Evolutionary conservation across 2,797 vertebrate species (phyloP).

Genomic region (Hydrophis major): DNA sequence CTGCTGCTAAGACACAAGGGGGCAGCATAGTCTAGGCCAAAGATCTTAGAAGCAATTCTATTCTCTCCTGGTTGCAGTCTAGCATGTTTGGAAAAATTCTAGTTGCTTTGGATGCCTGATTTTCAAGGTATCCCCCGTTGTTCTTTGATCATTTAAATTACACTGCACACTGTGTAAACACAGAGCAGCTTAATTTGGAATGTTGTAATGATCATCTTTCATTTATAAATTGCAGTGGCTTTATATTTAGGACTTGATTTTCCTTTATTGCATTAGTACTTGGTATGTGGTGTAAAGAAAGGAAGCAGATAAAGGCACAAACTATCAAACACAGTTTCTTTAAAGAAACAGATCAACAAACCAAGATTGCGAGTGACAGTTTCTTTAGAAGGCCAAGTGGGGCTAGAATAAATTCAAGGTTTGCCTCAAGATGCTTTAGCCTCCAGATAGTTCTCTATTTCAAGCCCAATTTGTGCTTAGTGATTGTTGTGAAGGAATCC

Average conservation of each 20-base stretch:
- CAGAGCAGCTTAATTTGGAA: slow-evolving; percentile 33
- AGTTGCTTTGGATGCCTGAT: slow-evolving; percentile 38
- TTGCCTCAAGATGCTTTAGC: background rate
- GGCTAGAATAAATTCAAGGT: background rate
- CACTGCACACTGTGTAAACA: slow-evolving; percentile 14
- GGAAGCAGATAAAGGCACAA: background rate
- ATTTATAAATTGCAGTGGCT: slow-evolving; percentile 19
- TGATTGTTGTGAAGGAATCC: background rate
- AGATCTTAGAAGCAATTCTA: background rate
- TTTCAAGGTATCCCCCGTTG: slow-evolving; percentile 15
- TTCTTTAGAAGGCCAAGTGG: background rate
- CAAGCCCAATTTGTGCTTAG: background rate
- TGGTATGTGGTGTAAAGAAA: slow-evolving; percentile 3
- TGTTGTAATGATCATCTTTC: background rate
- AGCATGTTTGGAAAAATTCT: background rate
- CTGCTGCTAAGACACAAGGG: slow-evolving; percentile 62
- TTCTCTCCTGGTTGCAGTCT: background rate
- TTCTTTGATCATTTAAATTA: slow-evolving; percentile 42
- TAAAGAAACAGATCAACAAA: background rate
- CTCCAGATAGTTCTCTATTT: background rate
- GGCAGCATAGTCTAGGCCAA: slow-evolving; percentile 50
- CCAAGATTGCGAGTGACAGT: background rate
- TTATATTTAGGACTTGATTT: slow-evolving; percentile 11
- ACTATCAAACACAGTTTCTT: background rate
- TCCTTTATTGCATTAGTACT: slow-evolving; percentile 17